Evolutionary conservation across 2,797 vertebrate genomes (phyloP), one percentile per base, ranked within the genome.

Genomic region (Neostethus bicornis): DNA sequence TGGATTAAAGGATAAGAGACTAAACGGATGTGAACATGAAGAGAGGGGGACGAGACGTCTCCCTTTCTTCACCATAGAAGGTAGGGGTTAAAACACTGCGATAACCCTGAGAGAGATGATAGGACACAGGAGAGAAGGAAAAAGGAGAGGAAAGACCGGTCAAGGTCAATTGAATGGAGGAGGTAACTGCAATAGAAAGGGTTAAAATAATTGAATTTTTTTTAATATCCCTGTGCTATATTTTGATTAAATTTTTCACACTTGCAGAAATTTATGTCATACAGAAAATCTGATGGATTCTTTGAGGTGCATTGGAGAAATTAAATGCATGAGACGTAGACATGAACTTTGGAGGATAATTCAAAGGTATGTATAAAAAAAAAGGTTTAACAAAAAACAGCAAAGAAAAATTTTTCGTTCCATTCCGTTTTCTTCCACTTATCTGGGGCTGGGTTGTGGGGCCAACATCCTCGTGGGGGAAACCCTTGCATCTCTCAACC

Each of bases 201-300:
- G 13, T 21, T 31, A 12, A 26, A 38, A 19, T 8, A n/a, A n/a
- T 46, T 35, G 71, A 57, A 77, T 28, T 55, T 66, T 53, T 28
- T 76, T 74, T 28, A 61, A 63, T 61, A 44, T 50, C 32, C 17
- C 39, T 51, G 29, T 49, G 20, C n/a, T 37, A 10, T 44, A 21
- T 25, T 17, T 17, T 49, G 42, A 56, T 66, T 14, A 37, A 48
- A 55, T 52, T 19, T 31, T 21, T 32, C 43, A 56, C 50, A 51
- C 64, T 56, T 69, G 26, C 16, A 52, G 17, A 20, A 52, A 49
- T 49, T 35, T 17, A 38, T 52, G 47, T 39, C 21, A 24, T 35
- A 25, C 52, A 55, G 29, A 46, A 54, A 60, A 66, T 71, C 4
- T 12, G 44, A 66, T 51, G 2, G 43, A 38, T 26, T 24, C 20